Conservation (phyloP, 2,113 vertebrate species). For the Myrmophylax atrothorax region DNA sequence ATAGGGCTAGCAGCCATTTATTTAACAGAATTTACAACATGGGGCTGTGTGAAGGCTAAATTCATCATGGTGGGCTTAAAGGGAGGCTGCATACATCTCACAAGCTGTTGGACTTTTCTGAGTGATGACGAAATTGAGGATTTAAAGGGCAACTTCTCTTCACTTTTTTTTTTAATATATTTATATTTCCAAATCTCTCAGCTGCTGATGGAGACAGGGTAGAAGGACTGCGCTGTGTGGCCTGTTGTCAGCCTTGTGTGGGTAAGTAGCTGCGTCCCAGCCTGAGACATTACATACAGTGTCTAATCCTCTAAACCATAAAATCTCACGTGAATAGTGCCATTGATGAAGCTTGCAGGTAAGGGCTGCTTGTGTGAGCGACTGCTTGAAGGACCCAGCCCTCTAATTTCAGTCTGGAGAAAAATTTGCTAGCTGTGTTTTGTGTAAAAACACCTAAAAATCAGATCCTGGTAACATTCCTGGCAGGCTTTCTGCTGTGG, state of each 20-base stretch:
- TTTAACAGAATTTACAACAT: background rate
- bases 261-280: background rate
- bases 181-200: background rate
- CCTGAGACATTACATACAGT: slow-evolving; percentile 55
- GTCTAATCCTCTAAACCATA: slow-evolving; percentile 51
- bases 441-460: slow-evolving; percentile 56
- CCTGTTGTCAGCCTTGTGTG: background rate
- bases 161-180: background rate
- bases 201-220: background rate
- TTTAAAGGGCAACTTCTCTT: slow-evolving; percentile 1
- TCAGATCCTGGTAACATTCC: background rate
- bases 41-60: background rate
- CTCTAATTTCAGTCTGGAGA: background rate
- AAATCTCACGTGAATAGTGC: slow-evolving; percentile 52
- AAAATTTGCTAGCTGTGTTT: slow-evolving; percentile 52
- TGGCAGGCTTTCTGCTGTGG: background rate
- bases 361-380: background rate
- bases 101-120: background rate
- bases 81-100: background rate
- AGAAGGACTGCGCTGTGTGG: slow-evolving; percentile 4
- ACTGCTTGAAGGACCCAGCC: background rate
- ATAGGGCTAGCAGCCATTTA: background rate
- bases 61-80: background rate
- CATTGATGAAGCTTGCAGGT: slow-evolving; percentile 41
- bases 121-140: background rate